phyloP scores from a whole-genome alignment of 2,113 vertebrate species.

The Cyrtonyx montezumae region DNA sequence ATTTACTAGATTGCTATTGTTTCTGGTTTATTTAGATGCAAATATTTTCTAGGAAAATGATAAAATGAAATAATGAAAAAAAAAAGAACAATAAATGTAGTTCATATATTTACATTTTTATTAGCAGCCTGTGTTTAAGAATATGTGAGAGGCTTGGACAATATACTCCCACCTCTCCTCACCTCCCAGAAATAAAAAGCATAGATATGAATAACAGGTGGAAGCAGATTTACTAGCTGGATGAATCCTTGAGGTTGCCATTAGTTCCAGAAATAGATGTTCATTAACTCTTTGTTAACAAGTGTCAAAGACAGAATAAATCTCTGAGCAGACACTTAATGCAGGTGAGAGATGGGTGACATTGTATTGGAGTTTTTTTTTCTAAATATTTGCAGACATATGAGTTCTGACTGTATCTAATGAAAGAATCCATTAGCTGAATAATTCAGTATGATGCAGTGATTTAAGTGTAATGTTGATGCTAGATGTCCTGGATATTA shows the following conservation, averaged over 20 bases:
- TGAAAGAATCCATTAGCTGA: neutral
- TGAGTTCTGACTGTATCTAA: neutral
- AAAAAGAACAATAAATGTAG: neutral
- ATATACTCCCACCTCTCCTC: neutral
- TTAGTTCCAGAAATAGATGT: neutral
- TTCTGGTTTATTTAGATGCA: neutral
- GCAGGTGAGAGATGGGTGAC: neutral
- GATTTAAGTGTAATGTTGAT: neutral
- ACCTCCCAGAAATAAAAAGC: neutral
- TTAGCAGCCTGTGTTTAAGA: neutral
- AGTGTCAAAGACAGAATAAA: neutral
- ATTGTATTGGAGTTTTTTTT: neutral
- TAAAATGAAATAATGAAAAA: neutral
- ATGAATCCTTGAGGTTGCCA: neutral
- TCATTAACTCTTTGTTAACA: neutral
- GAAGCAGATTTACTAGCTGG: neutral
- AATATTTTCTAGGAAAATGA: neutral
- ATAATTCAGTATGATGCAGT: neutral
- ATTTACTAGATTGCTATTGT: neutral
- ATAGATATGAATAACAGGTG: neutral
- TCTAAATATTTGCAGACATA: neutral
- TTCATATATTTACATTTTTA: neutral
- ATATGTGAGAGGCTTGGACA: neutral
- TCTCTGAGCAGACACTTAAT: neutral
- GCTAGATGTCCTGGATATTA: neutral